A percentile compares a stretch with the other conserved stretches of the same genome.
Evolutionary conservation across 2,797 vertebrate species (phyloP).

Genomic region (Malacoctenus gilli): DNA sequence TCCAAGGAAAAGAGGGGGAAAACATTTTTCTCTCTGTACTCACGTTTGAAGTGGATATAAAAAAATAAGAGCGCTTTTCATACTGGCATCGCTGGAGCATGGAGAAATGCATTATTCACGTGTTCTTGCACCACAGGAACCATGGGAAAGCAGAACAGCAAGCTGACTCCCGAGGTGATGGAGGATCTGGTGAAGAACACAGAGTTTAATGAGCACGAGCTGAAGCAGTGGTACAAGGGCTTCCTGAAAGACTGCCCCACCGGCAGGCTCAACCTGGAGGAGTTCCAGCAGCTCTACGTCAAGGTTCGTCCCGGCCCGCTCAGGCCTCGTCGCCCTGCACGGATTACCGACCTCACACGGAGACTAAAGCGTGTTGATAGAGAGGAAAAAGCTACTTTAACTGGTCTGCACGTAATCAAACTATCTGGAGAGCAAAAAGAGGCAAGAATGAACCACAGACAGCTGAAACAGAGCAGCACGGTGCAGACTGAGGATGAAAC

Average conservation of each 20-base stretch:
- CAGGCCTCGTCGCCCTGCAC: too few species aligned
- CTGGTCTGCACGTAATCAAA: too few species aligned
- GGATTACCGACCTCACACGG: too few species aligned
- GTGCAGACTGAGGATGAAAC: too few species aligned
- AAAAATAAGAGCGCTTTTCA: slow-evolving; percentile 15
- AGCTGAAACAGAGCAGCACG: too few species aligned
- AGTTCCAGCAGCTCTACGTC: slow-evolving; percentile 99
- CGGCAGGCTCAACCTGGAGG: slow-evolving; percentile 96
- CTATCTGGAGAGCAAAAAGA: too few species aligned
- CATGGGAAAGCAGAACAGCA: slow-evolving; percentile 99
- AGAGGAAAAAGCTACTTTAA: too few species aligned
- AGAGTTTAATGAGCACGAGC: slow-evolving; percentile 98
- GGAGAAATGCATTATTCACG: slow-evolving; percentile 59
- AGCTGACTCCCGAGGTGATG: slow-evolving; percentile 99
- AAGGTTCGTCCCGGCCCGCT: slow-evolving; percentile 83
- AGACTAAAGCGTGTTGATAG: too few species aligned
- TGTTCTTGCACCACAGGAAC: slow-evolving; percentile 80
- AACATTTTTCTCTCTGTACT: slow-evolving; percentile 19
- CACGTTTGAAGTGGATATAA: slow-evolving; percentile 23
- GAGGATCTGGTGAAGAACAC: slow-evolving; percentile 99
- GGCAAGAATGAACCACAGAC: too few species aligned
- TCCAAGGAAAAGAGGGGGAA: slow-evolving; percentile 11
- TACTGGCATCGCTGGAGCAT: slow-evolving; percentile 20
- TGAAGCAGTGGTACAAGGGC: slow-evolving; percentile 99
- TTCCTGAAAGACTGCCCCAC: slow-evolving; percentile 99